A percentile compares a stretch with the other conserved stretches of the same genome.
Evolutionary conservation across 2,113 vertebrate species (phyloP).

Genomic region (Sakesphorus luctuosus): DNA sequence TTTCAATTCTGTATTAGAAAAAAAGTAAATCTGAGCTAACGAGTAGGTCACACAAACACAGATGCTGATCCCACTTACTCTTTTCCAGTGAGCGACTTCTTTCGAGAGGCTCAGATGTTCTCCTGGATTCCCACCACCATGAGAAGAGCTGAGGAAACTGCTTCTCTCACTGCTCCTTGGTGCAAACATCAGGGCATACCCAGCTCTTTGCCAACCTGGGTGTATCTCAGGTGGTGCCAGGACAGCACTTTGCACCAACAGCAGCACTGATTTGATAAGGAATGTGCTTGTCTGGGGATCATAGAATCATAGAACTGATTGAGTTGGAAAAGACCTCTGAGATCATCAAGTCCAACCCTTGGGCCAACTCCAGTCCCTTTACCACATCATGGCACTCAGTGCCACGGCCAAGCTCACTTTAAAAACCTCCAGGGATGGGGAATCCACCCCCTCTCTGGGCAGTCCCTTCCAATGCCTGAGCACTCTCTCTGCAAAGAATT

Average conservation of each 20-base stretch:
- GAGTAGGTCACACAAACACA: neutral
- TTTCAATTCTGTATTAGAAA: neutral
- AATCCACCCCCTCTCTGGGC: too few species aligned
- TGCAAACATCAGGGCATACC: neutral
- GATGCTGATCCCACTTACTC: neutral
- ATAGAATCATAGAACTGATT: neutral
- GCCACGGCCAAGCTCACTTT: too few species aligned
- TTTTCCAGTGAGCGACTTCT: neutral
- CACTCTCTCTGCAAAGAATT: too few species aligned
- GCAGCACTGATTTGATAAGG: neutral
- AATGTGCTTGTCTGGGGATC: fast-evolving
- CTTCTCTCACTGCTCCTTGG: neutral
- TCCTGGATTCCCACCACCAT: neutral
- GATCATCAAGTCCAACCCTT: too few species aligned
- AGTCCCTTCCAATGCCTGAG: too few species aligned
- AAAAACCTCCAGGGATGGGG: too few species aligned
- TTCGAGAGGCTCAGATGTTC: neutral
- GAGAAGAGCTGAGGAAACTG: neutral
- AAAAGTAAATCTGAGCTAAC: neutral
- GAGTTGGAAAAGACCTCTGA: too few species aligned
- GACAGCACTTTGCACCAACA: neutral
- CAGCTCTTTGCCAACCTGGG: neutral
- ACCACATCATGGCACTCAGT: too few species aligned
- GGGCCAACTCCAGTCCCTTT: too few species aligned
- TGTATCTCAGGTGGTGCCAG: neutral